Conservation (phyloP, 1,140 invertebrate species). For the Camponotus vicinus region DNA sequence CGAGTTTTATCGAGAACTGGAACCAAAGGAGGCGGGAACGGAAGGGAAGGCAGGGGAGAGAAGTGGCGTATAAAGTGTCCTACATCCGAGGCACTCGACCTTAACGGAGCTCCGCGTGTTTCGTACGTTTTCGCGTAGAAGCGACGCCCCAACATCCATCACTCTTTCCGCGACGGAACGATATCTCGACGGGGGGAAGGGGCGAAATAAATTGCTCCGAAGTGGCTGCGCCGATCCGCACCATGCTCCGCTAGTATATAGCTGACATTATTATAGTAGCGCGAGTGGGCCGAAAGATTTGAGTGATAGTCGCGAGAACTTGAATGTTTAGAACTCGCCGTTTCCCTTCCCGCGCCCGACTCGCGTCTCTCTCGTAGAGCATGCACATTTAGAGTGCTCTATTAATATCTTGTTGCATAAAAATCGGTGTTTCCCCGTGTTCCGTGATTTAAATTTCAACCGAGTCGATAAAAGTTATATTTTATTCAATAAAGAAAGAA, state of each 20-base stretch:
- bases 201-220: conserved; percentile 70
- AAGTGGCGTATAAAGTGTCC: conserved; percentile 65
- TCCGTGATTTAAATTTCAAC: too few species aligned
- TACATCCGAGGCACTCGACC: conserved; percentile 71
- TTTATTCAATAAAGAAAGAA: background rate
- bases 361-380: background rate
- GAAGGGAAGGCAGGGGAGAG: background rate
- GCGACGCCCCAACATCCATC: conserved; percentile 68
- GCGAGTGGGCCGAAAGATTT: conserved; percentile 33
- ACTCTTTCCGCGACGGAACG: conserved; percentile 66
- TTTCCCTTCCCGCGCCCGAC: background rate
- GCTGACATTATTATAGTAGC: conserved; percentile 7
- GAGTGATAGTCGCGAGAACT: conserved; percentile 50
- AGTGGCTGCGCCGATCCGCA: conserved; percentile 50
- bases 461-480: background rate
- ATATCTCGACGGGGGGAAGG: conserved; percentile 62
- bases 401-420: conserved; percentile 9
- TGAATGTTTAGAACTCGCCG: conserved; percentile 42
- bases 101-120: conserved; percentile 68
- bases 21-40: background rate
- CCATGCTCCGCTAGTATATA: background rate
- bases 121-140: conserved; percentile 50
- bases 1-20: conserved; percentile 40
- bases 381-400: conserved; percentile 12
- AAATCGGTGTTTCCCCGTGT: background rate